These are phyloP conservation scores for Sphyrna mokarran DNA, from an alignment of 2,113 vertebrate genomes.

Conservation along the genomic window DNA sequence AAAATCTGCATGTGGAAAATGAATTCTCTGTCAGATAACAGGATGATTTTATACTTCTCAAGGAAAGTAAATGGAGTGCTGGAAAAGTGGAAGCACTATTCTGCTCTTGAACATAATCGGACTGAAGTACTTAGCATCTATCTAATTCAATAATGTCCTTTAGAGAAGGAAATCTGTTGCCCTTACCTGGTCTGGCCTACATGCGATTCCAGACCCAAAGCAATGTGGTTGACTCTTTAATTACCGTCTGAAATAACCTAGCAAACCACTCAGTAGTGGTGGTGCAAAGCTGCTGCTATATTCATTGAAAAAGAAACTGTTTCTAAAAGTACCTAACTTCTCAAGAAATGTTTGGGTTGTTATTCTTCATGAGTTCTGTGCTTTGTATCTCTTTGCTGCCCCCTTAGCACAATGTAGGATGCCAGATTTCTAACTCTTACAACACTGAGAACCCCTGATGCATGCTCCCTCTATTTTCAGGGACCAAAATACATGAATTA, in stretches of 20 bases:
- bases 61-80: neutral
- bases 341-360: neutral
- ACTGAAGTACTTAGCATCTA: neutral
- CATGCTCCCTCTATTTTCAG: neutral
- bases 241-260: too few species aligned
- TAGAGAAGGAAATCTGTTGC: too few species aligned
- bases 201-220: too few species aligned
- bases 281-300: neutral
- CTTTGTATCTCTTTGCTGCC: neutral
- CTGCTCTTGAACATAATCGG: neutral
- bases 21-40: neutral
- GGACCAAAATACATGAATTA: neutral
- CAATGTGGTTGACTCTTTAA: too few species aligned
- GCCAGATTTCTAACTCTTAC: neutral
- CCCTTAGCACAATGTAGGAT: neutral
- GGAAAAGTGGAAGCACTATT: neutral
- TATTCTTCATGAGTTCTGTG: neutral
- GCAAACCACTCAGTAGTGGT: too few species aligned
- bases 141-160: too few species aligned
- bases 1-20: neutral
- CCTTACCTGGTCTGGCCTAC: too few species aligned
- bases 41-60: neutral
- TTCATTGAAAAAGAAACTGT: neutral
- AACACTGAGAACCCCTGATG: neutral
- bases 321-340: neutral